phyloP scores from a whole-genome alignment of 2,888 invertebrate genomes.

The Listrodromus nycthemerus region DNA sequence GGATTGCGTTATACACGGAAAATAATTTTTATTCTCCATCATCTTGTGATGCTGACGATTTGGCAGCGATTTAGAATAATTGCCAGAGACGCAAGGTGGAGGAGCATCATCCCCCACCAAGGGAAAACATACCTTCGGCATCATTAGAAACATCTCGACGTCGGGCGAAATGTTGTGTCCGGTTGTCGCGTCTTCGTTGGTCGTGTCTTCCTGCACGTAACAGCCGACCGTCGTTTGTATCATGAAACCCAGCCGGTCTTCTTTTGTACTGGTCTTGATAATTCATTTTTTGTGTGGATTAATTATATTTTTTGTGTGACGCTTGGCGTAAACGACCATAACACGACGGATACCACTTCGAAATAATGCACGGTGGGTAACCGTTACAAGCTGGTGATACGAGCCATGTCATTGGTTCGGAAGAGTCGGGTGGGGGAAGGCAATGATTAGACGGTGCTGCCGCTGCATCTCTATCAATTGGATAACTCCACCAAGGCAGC shows the following conservation, averaged over 20 bases:
- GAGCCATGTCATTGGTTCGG: not conserved
- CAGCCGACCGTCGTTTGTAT: slow-evolving; percentile 40
- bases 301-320: not conserved
- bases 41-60: too few species aligned
- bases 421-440: not conserved
- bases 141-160: slow-evolving; percentile 53
- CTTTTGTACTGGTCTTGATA: slow-evolving; percentile 36
- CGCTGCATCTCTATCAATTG: not conserved
- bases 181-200: slow-evolving; percentile 51
- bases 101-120: not conserved
- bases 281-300: slow-evolving; percentile 6
- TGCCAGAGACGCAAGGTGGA: not conserved
- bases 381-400: not conserved
- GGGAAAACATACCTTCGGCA: slow-evolving; percentile 31
- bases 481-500: not conserved
- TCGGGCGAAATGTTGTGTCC: slow-evolving; percentile 55
- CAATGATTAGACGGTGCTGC: slow-evolving; percentile 27
- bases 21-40: not conserved
- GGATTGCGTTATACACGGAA: not conserved
- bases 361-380: slow-evolving; percentile 59
- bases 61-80: not conserved
- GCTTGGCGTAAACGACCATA: not conserved
- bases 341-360: slow-evolving; percentile 56
- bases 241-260: not conserved
- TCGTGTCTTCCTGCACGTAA: slow-evolving; percentile 58